A percentile compares a stretch with the other conserved stretches of the same genome.
Conservation (phyloP, 2,888 invertebrate genomes). For the Drosophila neotestacea region DNA sequence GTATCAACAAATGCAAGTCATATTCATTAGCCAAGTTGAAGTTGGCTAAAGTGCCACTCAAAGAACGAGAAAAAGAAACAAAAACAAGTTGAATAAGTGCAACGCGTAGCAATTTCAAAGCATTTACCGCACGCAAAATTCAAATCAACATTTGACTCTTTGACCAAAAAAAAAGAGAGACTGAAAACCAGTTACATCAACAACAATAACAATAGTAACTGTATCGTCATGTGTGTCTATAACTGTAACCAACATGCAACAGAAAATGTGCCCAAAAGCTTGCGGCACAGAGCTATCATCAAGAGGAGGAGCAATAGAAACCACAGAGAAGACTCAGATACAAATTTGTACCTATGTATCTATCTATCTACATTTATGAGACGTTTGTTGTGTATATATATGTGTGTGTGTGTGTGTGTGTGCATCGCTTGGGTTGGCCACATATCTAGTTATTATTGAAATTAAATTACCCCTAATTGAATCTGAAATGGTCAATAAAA, state of each 20-base stretch:
- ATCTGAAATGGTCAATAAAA: constrained; percentile 81
- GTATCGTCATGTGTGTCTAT: constrained; percentile 21
- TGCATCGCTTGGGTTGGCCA: constrained; percentile 35
- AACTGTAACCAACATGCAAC: constrained; percentile 51
- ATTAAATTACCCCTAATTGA: constrained; percentile 81
- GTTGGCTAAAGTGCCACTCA: constrained; percentile 15
- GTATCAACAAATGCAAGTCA: constrained; percentile 12
- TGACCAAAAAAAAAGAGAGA: constrained; percentile 13
- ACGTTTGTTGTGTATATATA: too few species aligned
- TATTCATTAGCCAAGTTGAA: constrained; percentile 20
- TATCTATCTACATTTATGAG: too few species aligned
- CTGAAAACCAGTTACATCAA: constrained; percentile 40
- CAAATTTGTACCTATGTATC: constrained; percentile 35
- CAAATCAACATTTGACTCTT: constrained; percentile 58
- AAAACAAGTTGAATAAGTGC: constrained; percentile 34
- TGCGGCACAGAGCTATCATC: constrained; percentile 54
- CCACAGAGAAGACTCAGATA: constrained; percentile 37
- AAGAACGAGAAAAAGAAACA: not conserved
- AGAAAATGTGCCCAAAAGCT: constrained; percentile 44
- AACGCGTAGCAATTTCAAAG: constrained; percentile 37
- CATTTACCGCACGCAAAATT: constrained; percentile 67
- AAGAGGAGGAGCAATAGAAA: constrained; percentile 9
- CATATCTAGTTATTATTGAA: constrained; percentile 77
- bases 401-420: constrained; percentile 15
- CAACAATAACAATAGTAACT: constrained; percentile 18